Conservation (phyloP, 2,888 invertebrate species). For the Caenorhabditis sp. region DNA sequence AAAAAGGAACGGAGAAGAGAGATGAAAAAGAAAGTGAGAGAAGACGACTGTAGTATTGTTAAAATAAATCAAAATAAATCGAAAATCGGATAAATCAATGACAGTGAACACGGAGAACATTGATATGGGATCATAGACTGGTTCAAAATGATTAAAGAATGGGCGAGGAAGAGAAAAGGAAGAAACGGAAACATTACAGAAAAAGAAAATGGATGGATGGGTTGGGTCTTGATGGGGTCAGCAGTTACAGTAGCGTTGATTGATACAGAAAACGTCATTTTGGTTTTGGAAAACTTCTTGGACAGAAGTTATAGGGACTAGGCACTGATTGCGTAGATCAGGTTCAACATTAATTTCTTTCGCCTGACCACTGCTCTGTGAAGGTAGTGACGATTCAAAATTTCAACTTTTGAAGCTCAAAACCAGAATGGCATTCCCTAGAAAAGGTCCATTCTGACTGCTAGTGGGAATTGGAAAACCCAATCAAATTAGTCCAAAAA, state of each 20-base stretch:
- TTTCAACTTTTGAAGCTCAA: neutral
- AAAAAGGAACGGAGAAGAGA: constrained; percentile 8
- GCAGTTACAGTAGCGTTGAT: neutral
- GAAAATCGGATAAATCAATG: constrained; percentile 26
- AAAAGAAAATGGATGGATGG: constrained; percentile 1
- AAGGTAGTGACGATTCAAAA: neutral
- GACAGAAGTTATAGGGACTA: neutral
- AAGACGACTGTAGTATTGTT: constrained; percentile 17
- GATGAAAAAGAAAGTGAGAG: constrained; percentile 8
- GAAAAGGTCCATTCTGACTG: no score
- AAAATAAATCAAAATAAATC: constrained; percentile 37
- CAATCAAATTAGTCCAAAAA: constrained; percentile 2
- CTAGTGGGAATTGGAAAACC: neutral
- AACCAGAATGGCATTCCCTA: no score
- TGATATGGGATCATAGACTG: constrained; percentile 26
- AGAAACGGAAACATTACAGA: constrained; percentile 3
- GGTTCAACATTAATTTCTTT: neutral
- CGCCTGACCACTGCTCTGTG: neutral
- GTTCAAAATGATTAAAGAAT: constrained; percentile 18
- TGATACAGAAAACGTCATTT: constrained; percentile 17
- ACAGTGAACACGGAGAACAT: constrained; percentile 34
- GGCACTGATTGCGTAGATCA: neutral
- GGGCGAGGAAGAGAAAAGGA: neutral
- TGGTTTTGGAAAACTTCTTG: neutral
- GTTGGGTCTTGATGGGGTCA: constrained; percentile 16